Evolutionary conservation across 1,140 invertebrate species (phyloP).

Genomic region (Hypothenemus hampei): DNA sequence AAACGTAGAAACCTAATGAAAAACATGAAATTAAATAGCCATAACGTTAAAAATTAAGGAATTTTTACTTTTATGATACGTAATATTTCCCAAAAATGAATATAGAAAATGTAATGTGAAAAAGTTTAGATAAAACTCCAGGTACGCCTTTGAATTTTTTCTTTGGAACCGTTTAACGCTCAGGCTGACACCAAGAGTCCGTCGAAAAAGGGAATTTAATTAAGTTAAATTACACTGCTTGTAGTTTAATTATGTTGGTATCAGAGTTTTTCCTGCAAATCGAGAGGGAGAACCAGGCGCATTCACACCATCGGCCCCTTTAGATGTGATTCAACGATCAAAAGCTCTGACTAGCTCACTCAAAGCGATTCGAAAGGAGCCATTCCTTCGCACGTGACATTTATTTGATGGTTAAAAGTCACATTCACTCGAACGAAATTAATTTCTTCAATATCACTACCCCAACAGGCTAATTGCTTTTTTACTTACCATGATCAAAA

Average conservation of each 20-base stretch:
- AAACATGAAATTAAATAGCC: background rate
- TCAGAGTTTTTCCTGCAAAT: slow-evolving; percentile 46
- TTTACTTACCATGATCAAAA: slow-evolving; percentile 45
- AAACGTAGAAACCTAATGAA: no score
- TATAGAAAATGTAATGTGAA: background rate
- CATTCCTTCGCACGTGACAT: slow-evolving; percentile 20
- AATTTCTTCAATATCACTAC: slow-evolving; percentile 7
- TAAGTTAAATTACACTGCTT: slow-evolving; percentile 53
- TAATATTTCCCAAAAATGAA: no score
- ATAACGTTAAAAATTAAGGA: no score
- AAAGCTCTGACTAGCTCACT: slow-evolving; percentile 36
- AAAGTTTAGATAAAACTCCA: no score
- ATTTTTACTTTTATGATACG: no score
- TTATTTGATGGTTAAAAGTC: slow-evolving; percentile 16
- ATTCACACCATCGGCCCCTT: slow-evolving; percentile 34
- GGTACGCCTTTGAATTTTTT: slow-evolving; percentile 15
- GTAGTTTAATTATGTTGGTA: slow-evolving; percentile 53
- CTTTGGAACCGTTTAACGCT: slow-evolving; percentile 16
- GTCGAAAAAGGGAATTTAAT: slow-evolving; percentile 51
- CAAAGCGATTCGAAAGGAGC: slow-evolving; percentile 22
- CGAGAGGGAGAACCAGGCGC: slow-evolving; percentile 27
- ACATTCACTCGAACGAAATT: slow-evolving; percentile 7
- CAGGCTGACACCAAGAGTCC: slow-evolving; percentile 27
- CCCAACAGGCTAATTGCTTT: no score
- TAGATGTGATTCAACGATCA: slow-evolving; percentile 37